phyloP scores from a whole-genome alignment of 2,888 invertebrate genomes.

The Phengaris arion region DNA sequence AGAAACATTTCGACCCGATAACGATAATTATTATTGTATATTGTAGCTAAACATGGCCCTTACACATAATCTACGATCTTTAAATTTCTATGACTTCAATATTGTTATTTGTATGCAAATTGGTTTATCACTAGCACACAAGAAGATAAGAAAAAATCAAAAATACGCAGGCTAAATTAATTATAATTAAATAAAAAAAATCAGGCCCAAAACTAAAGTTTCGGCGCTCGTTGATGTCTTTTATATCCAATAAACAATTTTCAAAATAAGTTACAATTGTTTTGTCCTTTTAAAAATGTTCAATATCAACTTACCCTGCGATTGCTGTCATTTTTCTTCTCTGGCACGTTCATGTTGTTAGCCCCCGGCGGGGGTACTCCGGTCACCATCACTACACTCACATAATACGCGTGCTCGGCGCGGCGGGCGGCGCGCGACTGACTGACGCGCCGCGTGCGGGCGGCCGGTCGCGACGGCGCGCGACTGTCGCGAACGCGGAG shows the following conservation, averaged over 20 bases:
- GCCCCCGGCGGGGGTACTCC: conserved; percentile 54
- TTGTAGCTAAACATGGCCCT: too few relatives aligned
- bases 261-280: neutral
- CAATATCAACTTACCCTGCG: conserved; percentile 60
- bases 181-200: neutral
- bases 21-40: too few relatives aligned
- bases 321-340: conserved; percentile 62
- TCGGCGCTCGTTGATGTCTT: conserved; percentile 14
- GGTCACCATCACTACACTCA: conserved; percentile 63
- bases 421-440: conserved; percentile 40
- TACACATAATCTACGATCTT: too few relatives aligned
- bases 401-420: conserved; percentile 52
- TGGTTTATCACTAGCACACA: too few relatives aligned
- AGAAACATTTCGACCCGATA: too few relatives aligned
- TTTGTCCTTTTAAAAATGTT: neutral
- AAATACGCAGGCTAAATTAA: neutral
- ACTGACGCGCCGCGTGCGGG: conserved; percentile 43
- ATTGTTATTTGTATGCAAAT: too few relatives aligned
- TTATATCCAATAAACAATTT: neutral
- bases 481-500: conserved; percentile 35
- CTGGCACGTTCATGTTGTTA: conserved; percentile 53
- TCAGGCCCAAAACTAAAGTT: neutral
- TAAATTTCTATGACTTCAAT: too few relatives aligned
- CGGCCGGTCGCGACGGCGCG: conserved; percentile 39
- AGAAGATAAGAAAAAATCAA: neutral